phyloP scores from a whole-genome alignment of 2,888 invertebrate species.

The Hirtodrosophila confusa region DNA sequence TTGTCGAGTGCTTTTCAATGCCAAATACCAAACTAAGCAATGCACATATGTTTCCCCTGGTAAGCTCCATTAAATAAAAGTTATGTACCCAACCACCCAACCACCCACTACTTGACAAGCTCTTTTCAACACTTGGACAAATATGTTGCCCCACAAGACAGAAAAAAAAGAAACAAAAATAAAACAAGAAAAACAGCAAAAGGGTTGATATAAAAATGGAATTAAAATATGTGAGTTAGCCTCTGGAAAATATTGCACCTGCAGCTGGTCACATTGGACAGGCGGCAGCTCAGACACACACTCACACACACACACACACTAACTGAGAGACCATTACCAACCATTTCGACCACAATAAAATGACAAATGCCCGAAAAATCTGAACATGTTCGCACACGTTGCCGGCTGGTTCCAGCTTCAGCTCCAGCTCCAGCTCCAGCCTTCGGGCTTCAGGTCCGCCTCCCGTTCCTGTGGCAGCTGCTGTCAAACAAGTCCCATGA shows the following conservation, averaged over 20 bases:
- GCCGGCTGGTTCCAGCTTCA: conserved; percentile 17
- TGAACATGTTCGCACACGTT: conserved; percentile 68
- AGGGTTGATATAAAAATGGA: conserved; percentile 70
- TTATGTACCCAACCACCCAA: conserved; percentile 40
- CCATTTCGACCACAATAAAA: conserved; percentile 75
- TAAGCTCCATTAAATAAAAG: conserved; percentile 70
- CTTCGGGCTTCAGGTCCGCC: conserved; percentile 10
- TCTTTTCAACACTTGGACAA: conserved; percentile 65
- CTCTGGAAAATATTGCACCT: conserved; percentile 70
- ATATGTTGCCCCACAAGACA: conserved; percentile 43
- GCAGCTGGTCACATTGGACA: conserved; percentile 56
- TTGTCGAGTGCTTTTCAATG: conserved; percentile 66
- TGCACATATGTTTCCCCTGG: conserved; percentile 58
- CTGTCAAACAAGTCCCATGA: conserved; percentile 77
- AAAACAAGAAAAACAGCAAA: conserved; percentile 38
- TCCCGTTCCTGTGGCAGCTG: conserved; percentile 52
- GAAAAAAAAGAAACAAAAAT: conserved; percentile 9
- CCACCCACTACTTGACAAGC: conserved; percentile 25
- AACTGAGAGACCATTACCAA: conserved; percentile 60
- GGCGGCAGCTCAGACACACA: conserved; percentile 15
- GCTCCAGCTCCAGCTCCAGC: conserved; percentile 1
- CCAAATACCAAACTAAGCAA: conserved; percentile 49
- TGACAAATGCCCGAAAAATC: conserved; percentile 78
- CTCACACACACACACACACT: conserved; percentile 10
- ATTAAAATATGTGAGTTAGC: conserved; percentile 68